Base-by-base conservation (phyloP, 2,888 invertebrate genomes). In the Eremobia ochroleuca region DNA sequence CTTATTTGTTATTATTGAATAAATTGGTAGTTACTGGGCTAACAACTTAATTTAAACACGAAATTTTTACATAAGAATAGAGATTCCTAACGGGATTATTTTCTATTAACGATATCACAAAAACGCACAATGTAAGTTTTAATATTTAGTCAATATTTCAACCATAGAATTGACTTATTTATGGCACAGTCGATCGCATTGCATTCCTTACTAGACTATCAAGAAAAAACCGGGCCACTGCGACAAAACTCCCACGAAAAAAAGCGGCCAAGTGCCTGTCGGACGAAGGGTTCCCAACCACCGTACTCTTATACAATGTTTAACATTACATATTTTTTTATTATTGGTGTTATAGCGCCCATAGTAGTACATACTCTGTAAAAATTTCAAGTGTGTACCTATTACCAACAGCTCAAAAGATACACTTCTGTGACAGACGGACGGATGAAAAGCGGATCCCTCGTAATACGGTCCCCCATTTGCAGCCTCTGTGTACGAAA, bases 161-260 rank as follows among this genome's bases (percentile, higher is more conserved):
- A 69, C 71, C 34, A 79, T 83, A 74, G 83, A 83, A 66, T 43
- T 62, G 79, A 40, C 79, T 62, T 86, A 74, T 84, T 84, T 86
- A 86, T 79, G 37, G 69, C 34, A 34, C 15, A 62, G 1, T 4
- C 58, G 28, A 70, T 55, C 66, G 59, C 8, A 46, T 72, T 69
- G 52, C 58, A 70, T 83, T 72, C 67, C n/a, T 49, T 49, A 72
- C 18, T 65, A 21, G n/a, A 67, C 46, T n/a, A 55, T 69, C 75
- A 72, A 52, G 49, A 75, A 72, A 82, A 82, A 86, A 83, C 65
- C 61, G 62, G 83, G 55, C n/a, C 37, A 55, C 1, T 34, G 31
- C 59, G 43, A 59, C 34, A 37, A 46, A 74, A 58, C 18, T 58
- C 34, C 37, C 31, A 64, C 58, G 40, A n/a, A n/a, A 68, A 68